Base-by-base conservation (phyloP, 2,113 vertebrate genomes). In the Sitta europaea region DNA sequence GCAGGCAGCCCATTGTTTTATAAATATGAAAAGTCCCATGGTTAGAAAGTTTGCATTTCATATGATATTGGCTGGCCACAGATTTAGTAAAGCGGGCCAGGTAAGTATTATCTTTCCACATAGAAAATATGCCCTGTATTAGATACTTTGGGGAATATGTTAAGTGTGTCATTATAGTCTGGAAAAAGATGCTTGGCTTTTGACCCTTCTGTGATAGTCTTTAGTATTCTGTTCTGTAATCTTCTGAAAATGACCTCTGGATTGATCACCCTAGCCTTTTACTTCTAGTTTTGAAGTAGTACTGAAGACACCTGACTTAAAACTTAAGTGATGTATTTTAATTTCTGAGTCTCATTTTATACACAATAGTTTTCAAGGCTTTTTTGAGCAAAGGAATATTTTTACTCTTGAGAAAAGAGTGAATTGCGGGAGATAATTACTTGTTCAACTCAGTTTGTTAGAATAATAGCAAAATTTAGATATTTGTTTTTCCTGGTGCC, bases 1-100 rank as follows among this genome's bases (percentile, higher is more conserved):
- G 92, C 99, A 99, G 97, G 99, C 99, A 1, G 99, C 99, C 38
- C 99, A 99, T 90, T 99, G 99, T 88, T 99, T 99, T 87, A 99
- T 99, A 96, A 99, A 99, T 75, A 99, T 99, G 99, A 99, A 98
- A 43, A 99, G 97, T 92, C 99, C 99, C 14, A 99, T 99, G 99
- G 99, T 99, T 96, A 98, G 99, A 85, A 99, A 99, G 96, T 99
- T 99, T 51, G 99, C 99, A 3, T 99, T 99, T 98, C 99, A 99
- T 72, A 99, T 99, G 99, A 99, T 99, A 96, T 14, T 99, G 93
- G 99, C 99, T 71, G 99, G 99, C 61, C 99, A 99, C 96, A 98
- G 99, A 35, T 99, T 99, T 97, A 99, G 99, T 98, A 99, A 99
- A 98, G 99, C 99, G 67, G 99, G 99, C 38, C 99, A 99, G 98